Base-by-base conservation (phyloP, 2,797 vertebrate genomes). In the Myripristis jacobus region DNA sequence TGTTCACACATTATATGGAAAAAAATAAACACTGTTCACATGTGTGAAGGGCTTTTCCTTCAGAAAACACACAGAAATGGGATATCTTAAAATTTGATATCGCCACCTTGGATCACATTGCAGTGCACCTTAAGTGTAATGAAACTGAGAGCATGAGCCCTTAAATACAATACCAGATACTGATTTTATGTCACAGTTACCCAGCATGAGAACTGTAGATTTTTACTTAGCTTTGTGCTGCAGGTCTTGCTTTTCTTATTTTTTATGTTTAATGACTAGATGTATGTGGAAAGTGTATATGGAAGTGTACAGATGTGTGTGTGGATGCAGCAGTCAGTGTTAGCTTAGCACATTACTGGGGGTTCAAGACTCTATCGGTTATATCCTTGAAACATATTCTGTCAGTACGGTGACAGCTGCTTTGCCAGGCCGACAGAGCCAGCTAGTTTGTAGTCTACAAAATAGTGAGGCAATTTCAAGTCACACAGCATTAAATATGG, bases 1-100 rank as follows among this genome's bases (percentile, higher is more conserved):
- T 68, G 54, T 69, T 58, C 69, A 51, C 48, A 72, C n/a, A 27
- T 21, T 44, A 41, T 46, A 69, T 79, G 41, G 61, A 77, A 60
- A 77, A 54, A 15, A 18, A 31, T 6, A 31, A 31, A 7, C n/a
- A n/a, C n/a, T n/a, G n/a, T n/a, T n/a, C n/a, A 4, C 29, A 4
- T 31, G 8, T 31, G 34, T 36, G 9, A 36, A 36, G 34, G 12
- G 9, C 7, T 64, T 80, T 70, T 46, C 46, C 66, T 68, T 58
- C 34, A 52, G 51, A 75, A 69, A 34, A 55, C 24, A 19, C 22
- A 18, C 27, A 12, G 29, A 6, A 36, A 58, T 31, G 3, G 27
- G 27, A 50, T 36, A 38, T 64, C 55, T 70, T 63, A 25, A 68
- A 76, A 74, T 73, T 2, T 21, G 22, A 36, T 29, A 46, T 19